Base-by-base conservation (phyloP, 1,140 invertebrate species). In the roundworm (Caenorhabditis elegans) region DNA sequence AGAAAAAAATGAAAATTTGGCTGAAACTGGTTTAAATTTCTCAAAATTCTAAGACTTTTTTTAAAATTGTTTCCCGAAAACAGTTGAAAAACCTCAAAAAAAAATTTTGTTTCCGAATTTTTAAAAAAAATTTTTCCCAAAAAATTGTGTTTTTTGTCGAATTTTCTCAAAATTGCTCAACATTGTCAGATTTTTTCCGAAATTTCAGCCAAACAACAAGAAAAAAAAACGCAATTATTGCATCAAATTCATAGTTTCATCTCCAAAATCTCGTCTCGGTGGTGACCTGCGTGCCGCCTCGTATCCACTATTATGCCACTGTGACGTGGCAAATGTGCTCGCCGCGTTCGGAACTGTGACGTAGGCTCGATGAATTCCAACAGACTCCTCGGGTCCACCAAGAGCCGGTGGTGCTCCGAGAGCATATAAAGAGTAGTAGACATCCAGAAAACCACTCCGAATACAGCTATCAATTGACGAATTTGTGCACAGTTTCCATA, bases 391-490 rank as follows among this genome's bases (percentile, higher is more conserved):
- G 3, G 46, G 47, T 22, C 77, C 77, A 13, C 34, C 34, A 1
- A 78, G 10, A 19, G 48, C 46, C 26, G 77, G 77, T 11, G 77
- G 77, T 0, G 15, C 17, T 39, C 70, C 76, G 5, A 78, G 48
- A 15, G 79, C 82, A 47, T 75, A 83, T n/a, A 83, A n/a, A 19
- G 76, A 79, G 28, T 65, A 83, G 47, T 48, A 83, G 24, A 83
- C 47, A 26, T 83, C 82, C 1, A 55, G 26, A 51, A 78, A 70
- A 24, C 53, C 51, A 48, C 22, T 65, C 15, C 82, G 36, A 36
- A 55, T 31, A 15, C 28, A 22, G 6, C n/a, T 28, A 31, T 83
- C 81, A 3, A 78, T 70, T 28, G 17, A 11, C 0, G 36, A 19
- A 26, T 51, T 78, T 13, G 48, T 82, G 28, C 60, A 47, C 3